These are phyloP conservation scores for Microcebus murinus DNA, from an alignment of 2,113 vertebrate genomes.

Conservation along the genomic window DNA sequence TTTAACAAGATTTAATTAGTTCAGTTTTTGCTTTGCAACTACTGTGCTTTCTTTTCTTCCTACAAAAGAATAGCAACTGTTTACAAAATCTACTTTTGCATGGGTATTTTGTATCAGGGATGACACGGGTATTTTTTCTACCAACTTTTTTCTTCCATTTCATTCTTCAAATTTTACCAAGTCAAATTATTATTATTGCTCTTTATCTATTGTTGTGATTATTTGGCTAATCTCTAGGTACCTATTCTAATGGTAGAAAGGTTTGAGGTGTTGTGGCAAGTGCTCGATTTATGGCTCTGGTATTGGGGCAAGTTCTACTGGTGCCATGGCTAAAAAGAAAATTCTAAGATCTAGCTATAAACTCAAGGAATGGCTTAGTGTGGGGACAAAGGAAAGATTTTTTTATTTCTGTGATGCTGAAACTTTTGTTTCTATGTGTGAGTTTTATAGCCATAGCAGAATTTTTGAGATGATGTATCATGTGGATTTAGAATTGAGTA, in stretches of 20 bases:
- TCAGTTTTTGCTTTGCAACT: not conserved
- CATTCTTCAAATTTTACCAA: conserved; percentile 7
- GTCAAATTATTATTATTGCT: not conserved
- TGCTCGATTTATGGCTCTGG: not conserved
- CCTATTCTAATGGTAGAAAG: not conserved
- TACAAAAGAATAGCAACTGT: not conserved
- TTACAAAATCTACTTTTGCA: not conserved
- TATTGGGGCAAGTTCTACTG: not conserved
- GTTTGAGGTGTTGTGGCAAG: not conserved
- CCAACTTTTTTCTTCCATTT: not conserved
- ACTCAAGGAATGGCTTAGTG: not conserved
- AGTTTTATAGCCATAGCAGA: not conserved
- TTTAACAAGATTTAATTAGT: not conserved
- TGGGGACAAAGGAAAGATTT: not conserved
- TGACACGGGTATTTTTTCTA: not conserved
- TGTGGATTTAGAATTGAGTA: not conserved
- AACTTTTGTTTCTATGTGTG: not conserved
- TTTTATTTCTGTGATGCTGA: not conserved
- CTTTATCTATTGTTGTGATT: not conserved
- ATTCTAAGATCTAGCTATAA: not conserved
- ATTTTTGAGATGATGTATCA: not conserved
- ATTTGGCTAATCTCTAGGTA: not conserved
- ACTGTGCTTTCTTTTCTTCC: not conserved
- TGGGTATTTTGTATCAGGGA: not conserved
- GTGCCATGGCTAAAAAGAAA: not conserved